Evolutionary conservation across 1,140 invertebrate species (phyloP).

Genomic region (Himalopsyche phryganea): DNA sequence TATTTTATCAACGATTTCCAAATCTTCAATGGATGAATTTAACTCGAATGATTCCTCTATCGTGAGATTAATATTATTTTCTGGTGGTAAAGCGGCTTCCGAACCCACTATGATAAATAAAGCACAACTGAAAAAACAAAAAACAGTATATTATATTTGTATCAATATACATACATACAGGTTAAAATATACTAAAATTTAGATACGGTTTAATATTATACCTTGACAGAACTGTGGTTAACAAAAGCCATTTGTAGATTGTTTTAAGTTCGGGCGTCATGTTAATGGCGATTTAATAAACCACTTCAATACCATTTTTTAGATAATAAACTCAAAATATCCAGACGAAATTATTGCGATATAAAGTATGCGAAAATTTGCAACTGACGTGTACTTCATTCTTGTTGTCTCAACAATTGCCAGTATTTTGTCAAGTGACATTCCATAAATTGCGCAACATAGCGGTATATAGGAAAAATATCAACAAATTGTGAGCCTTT

Average conservation of each 20-base stretch:
- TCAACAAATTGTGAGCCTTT: too few species aligned
- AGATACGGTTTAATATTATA: constrained; percentile 27
- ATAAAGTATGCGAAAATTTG: constrained; percentile 5
- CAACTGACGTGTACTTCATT: constrained; percentile 33
- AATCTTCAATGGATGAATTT: constrained; percentile 3
- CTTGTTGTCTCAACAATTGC: not conserved
- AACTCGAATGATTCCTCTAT: constrained; percentile 1
- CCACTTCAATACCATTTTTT: constrained; percentile 23
- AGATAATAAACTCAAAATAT: constrained; percentile 18
- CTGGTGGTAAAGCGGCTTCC: constrained; percentile 23
- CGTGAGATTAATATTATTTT: not conserved
- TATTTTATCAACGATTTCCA: not conserved
- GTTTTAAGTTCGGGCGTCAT: constrained; percentile 56
- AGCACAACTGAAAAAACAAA: constrained; percentile 38
- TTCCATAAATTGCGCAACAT: too few species aligned
- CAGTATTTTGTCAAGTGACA: too few species aligned
- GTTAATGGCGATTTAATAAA: constrained; percentile 39
- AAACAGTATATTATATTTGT: constrained; percentile 1
- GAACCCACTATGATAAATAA: constrained; percentile 42
- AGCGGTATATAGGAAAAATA: too few species aligned
- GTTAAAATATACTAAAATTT: not conserved
- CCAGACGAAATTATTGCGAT: constrained; percentile 1
- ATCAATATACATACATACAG: too few species aligned
- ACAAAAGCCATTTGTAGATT: constrained; percentile 57
- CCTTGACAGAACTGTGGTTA: constrained; percentile 56